Evolutionary conservation across 2,888 invertebrate genomes (phyloP).

Genomic region (Thecocarcelia acutangulata): DNA sequence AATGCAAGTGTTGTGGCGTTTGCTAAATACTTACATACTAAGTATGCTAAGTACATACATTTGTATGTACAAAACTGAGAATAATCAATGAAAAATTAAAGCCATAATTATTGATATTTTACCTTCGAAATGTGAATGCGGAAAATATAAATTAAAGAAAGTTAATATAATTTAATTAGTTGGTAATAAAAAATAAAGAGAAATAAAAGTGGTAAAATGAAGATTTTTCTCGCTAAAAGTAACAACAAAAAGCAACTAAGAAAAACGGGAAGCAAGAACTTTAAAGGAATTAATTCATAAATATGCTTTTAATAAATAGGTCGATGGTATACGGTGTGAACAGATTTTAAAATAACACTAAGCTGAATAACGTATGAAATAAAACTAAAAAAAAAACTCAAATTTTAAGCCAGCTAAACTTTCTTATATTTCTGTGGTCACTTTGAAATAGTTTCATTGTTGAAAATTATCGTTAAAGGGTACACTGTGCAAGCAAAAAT

Average conservation of each 20-base stretch:
- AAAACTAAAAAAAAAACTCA: too few relatives aligned
- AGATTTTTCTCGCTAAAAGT: constrained; percentile 44
- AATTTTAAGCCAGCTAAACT: too few relatives aligned
- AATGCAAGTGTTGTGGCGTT: constrained; percentile 8
- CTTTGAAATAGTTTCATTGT: too few relatives aligned
- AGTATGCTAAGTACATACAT: constrained; percentile 26
- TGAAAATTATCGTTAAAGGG: too few relatives aligned
- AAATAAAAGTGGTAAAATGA: constrained; percentile 56
- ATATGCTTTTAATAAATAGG: too few relatives aligned
- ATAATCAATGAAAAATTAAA: not conserved
- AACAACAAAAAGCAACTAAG: constrained; percentile 37
- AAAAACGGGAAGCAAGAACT: constrained; percentile 6
- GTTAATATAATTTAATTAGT: constrained; percentile 49
- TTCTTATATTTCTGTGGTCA: too few relatives aligned
- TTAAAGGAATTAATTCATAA: constrained; percentile 32
- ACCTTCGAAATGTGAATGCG: not conserved
- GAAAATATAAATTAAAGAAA: constrained; percentile 41
- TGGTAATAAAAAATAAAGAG: constrained; percentile 52
- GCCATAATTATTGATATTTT: not conserved
- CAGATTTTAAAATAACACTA: too few relatives aligned
- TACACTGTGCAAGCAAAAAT: too few relatives aligned
- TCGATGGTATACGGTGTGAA: too few relatives aligned
- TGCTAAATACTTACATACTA: constrained; percentile 3
- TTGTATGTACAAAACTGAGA: constrained; percentile 8
- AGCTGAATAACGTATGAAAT: too few relatives aligned